phyloP scores from a whole-genome alignment of 2,888 invertebrate species.

The Choreutis nemorana region DNA sequence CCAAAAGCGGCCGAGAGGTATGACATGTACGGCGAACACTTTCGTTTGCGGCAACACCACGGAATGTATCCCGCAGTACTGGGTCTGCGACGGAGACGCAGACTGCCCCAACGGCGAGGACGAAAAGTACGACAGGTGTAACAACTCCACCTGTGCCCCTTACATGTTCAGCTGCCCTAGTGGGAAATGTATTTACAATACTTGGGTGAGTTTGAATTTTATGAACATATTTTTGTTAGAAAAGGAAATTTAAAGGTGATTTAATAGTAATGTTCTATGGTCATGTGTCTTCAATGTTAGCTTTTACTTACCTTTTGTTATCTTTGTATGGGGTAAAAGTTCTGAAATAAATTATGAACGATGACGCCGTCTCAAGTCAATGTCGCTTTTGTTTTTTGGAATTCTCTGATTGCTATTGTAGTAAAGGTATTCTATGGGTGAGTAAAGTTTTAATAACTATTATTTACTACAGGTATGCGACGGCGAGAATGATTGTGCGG shows the following conservation, averaged over 20 bases:
- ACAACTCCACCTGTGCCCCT: slow-evolving; percentile 71
- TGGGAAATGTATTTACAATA: slow-evolving; percentile 62
- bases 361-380: too few relatives aligned
- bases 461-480: slow-evolving; percentile 66
- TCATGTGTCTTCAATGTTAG: too few relatives aligned
- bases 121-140: slow-evolving; percentile 71
- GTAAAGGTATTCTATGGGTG: too few relatives aligned
- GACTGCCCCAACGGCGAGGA: slow-evolving; percentile 82
- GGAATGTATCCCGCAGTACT: slow-evolving; percentile 76
- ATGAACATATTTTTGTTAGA: too few relatives aligned
- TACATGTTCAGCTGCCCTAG: slow-evolving; percentile 75
- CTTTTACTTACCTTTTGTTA: too few relatives aligned
- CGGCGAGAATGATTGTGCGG: slow-evolving; percentile 75
- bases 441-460: background rate
- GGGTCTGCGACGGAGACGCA: slow-evolving; percentile 83
- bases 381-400: too few relatives aligned
- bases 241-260: too few relatives aligned
- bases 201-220: slow-evolving; percentile 69
- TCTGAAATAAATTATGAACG: too few relatives aligned
- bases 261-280: too few relatives aligned
- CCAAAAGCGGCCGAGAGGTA: slow-evolving; percentile 24
- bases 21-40: slow-evolving; percentile 30
- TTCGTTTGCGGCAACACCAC: slow-evolving; percentile 44
- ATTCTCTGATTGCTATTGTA: too few relatives aligned
- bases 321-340: too few relatives aligned